A percentile compares a stretch with the other conserved stretches of the same genome.
Conservation (phyloP, 2,888 invertebrate species). For the Drosophila ochracea region DNA sequence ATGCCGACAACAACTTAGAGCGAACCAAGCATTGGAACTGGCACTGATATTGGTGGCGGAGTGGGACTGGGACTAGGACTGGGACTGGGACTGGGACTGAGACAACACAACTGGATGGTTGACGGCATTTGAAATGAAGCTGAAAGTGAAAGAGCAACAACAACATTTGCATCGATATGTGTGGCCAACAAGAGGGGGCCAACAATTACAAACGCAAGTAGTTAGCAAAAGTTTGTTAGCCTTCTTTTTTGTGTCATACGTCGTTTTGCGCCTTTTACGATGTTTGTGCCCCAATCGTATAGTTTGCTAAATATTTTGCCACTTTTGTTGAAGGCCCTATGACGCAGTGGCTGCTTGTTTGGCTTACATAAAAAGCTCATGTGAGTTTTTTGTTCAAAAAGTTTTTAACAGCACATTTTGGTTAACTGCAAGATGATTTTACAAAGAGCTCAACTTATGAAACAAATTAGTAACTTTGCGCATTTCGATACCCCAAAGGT, state of each 20-base stretch:
- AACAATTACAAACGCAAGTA: conserved; percentile 37
- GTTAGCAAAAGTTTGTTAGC: conserved; percentile 51
- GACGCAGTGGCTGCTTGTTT: conserved; percentile 52
- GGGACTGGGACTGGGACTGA: background rate
- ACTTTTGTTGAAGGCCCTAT: conserved; percentile 40
- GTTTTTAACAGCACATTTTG: conserved; percentile 25
- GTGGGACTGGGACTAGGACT: background rate
- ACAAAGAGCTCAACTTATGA: background rate
- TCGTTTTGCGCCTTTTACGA: conserved; percentile 26
- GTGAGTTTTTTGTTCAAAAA: conserved; percentile 40
- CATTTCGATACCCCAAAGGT: background rate
- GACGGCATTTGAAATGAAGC: conserved; percentile 57
- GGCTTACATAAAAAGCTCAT: conserved; percentile 9
- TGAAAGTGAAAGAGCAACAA: conserved; percentile 43
- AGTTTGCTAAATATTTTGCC: conserved; percentile 74
- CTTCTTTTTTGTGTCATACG: conserved; percentile 17
- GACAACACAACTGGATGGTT: conserved; percentile 15
- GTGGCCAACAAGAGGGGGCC: conserved; percentile 3
- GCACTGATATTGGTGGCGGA: background rate
- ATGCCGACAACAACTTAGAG: conserved; percentile 24
- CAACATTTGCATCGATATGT: conserved; percentile 55
- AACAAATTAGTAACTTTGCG: conserved; percentile 15
- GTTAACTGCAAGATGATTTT: conserved; percentile 18
- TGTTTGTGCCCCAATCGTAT: conserved; percentile 50
- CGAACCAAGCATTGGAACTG: conserved; percentile 8